A percentile compares a stretch with the other conserved stretches of the same genome.
These are phyloP conservation scores for Cantharis rufa DNA, from an alignment of 2,888 invertebrate genomes.

Conservation along the genomic window DNA sequence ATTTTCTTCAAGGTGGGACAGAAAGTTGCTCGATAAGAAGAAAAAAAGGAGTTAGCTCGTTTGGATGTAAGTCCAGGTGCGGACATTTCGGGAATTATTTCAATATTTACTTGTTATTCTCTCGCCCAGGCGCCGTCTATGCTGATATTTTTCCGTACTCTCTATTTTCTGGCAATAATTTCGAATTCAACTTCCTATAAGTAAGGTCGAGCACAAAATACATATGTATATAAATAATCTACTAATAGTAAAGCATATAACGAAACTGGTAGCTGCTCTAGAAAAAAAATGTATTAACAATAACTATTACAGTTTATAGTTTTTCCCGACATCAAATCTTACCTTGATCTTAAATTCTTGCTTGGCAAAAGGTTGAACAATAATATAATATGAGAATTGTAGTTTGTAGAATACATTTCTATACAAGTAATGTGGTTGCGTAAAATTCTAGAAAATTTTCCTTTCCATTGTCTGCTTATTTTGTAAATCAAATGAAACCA, in stretches of 20 bases:
- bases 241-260: background rate
- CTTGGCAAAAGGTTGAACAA: background rate
- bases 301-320: background rate
- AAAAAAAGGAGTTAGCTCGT: background rate
- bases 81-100: background rate
- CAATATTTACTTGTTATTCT: background rate
- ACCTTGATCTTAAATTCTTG: background rate
- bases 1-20: background rate
- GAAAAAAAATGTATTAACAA: background rate
- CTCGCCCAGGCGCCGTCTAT: background rate
- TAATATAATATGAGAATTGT: background rate
- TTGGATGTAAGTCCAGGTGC: background rate
- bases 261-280: background rate
- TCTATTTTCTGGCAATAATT: background rate
- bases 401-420: background rate
- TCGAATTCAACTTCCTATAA: background rate
- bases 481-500: background rate
- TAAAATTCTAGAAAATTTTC: background rate
- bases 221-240: no score
- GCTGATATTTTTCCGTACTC: background rate
- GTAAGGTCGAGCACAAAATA: background rate
- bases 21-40: background rate
- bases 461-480: background rate
- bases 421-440: background rate
- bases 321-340: background rate